Base-by-base conservation (phyloP, 2,113 vertebrate species). In the Progne subis region DNA sequence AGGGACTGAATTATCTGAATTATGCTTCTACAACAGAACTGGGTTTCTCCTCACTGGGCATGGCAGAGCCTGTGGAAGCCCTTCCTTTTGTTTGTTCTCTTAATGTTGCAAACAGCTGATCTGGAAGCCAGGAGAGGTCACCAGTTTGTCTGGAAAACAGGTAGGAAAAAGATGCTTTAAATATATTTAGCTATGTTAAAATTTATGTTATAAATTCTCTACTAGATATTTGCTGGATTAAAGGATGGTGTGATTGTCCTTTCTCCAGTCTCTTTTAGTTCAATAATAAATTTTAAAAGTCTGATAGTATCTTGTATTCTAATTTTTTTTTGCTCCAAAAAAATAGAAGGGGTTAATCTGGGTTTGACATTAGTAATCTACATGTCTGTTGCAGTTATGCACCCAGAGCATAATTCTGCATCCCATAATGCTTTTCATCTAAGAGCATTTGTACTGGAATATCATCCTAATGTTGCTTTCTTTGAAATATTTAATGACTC, bases 81-180 rank as follows among this genome's bases (percentile, higher is more conserved):
- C 34, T 88, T 98, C 90, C 94, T 99, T 82, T 83, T 99, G 29
- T 81, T 99, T 96, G 98, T 96, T 94, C 96, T 99, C 70, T 92
- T 98, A 74, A 95, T 98, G 86, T 94, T 98, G 60, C 98, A 98
- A 82, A 97, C 97, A 91, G 97, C 98, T 84, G 98, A 99, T 97
- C 93, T 98, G 76, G 98, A 98, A 91, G 97, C 98, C 95, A 97
- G 97, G 57, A 98, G 98, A 95, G 98, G 98, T 82, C 98, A 98
- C 77, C 98, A 98, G 43, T 99, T 99, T 97, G 97, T 98, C 57
- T 99, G 99, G 99, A 99, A 98, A 98, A 97, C 98, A 98, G 99
- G 99, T 99, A 99, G 97, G 97, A 83, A 92, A 61, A 88, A 79
- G 17, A 53, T 37, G 12, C 61, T 37, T 37, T 37, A 37, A 37